phyloP scores from a whole-genome alignment of 2,888 invertebrate species.

The Dolichomitus sp. region DNA sequence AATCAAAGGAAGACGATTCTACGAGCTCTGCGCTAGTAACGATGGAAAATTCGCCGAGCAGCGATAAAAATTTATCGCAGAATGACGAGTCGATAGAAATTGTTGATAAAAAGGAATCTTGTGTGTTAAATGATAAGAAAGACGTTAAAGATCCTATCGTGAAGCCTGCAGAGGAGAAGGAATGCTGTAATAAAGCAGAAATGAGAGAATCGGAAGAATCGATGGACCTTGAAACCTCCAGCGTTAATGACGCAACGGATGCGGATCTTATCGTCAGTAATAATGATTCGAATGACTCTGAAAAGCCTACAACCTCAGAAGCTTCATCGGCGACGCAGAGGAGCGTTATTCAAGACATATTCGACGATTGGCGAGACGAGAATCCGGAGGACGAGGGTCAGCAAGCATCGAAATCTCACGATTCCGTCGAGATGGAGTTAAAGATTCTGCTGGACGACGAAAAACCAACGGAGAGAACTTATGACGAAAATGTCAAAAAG shows the following conservation, averaged over 20 bases:
- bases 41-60: not conserved
- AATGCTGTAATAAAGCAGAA: conserved; percentile 7
- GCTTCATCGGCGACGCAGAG: conserved; percentile 71
- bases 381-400: conserved; percentile 78
- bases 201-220: conserved; percentile 8
- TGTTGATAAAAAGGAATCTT: not conserved
- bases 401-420: conserved; percentile 70
- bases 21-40: not conserved
- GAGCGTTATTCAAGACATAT: conserved; percentile 84
- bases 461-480: conserved; percentile 63
- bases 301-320: not conserved
- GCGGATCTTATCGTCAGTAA: conserved; percentile 4
- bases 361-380: conserved; percentile 84
- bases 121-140: not conserved
- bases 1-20: conserved; percentile 14
- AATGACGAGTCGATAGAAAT: not conserved
- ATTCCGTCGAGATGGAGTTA: conserved; percentile 81
- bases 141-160: not conserved
- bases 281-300: not conserved
- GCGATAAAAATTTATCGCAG: not conserved
- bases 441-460: conserved; percentile 80
- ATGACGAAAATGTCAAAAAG: not conserved
- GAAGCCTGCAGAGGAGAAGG: not conserved
- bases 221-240: not conserved
- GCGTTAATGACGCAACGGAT: not conserved